Conservation (phyloP, 2,888 invertebrate genomes). For the Erynnis tages region DNA sequence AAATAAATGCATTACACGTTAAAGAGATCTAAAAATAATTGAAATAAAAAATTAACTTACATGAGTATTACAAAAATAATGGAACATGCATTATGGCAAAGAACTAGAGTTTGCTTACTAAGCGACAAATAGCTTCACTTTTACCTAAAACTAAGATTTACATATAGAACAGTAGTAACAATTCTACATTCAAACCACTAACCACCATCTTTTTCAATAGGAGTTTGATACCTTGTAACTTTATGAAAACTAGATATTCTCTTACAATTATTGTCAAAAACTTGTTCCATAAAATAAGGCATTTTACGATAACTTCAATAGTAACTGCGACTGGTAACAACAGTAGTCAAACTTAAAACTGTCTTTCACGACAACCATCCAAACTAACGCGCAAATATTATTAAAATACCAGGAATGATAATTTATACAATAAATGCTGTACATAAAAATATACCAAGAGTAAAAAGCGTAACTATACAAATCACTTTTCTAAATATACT, state of each 20-base stretch:
- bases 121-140: slow-evolving; percentile 78
- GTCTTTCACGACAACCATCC: slow-evolving; percentile 31
- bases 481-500: slow-evolving; percentile 70
- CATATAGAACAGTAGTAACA: slow-evolving; percentile 35
- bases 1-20: slow-evolving; percentile 78
- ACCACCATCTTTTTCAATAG: background rate
- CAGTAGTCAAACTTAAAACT: slow-evolving; percentile 50
- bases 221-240: slow-evolving; percentile 7
- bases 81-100: slow-evolving; percentile 83
- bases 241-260: too few species aligned
- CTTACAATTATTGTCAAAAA: slow-evolving; percentile 19
- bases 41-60: slow-evolving; percentile 72
- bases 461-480: slow-evolving; percentile 72
- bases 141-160: slow-evolving; percentile 63
- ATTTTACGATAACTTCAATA: slow-evolving; percentile 35
- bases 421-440: slow-evolving; percentile 71
- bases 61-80: slow-evolving; percentile 80
- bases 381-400: slow-evolving; percentile 32
- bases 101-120: slow-evolving; percentile 77
- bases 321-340: slow-evolving; percentile 79
- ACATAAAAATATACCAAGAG: slow-evolving; percentile 59
- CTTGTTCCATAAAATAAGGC: slow-evolving; percentile 3
- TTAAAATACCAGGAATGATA: slow-evolving; percentile 67
- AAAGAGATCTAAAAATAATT: slow-evolving; percentile 80
- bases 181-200: slow-evolving; percentile 4